Conservation (phyloP, 1,140 invertebrate species). For the Cepaea nemoralis region DNA sequence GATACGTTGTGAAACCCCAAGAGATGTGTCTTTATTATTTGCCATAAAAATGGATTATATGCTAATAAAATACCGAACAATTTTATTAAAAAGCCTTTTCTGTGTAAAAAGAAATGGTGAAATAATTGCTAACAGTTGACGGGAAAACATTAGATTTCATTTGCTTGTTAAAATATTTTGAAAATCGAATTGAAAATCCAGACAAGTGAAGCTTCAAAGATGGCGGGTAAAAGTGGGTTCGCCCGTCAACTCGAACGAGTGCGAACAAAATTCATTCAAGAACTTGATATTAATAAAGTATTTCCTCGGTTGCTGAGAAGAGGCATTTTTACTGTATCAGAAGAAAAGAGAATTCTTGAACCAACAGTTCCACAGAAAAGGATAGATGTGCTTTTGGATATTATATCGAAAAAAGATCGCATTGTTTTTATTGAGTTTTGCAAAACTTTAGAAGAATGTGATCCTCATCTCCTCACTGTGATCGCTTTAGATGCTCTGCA, state of each 20-base stretch:
- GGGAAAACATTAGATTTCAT: not conserved
- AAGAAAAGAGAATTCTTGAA: conserved; percentile 55
- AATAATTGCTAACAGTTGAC: not conserved
- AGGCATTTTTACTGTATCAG: conserved; percentile 54
- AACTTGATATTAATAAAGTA: conserved; percentile 60
- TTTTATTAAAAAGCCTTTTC: not conserved
- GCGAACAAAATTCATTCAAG: conserved; percentile 54
- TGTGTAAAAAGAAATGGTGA: not conserved
- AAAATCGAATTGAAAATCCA: conserved; percentile 14
- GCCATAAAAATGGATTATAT: not conserved
- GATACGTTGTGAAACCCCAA: not conserved
- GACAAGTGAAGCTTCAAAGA: conserved; percentile 50
- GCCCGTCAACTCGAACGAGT: conserved; percentile 59
- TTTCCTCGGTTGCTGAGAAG: conserved; percentile 55
- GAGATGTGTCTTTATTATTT: not conserved
- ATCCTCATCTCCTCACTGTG: conserved; percentile 60
- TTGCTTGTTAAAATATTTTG: not conserved
- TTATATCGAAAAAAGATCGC: conserved; percentile 59
- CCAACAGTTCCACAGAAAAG: conserved; percentile 43
- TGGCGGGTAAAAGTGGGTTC: conserved; percentile 59
- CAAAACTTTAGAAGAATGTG: conserved; percentile 53
- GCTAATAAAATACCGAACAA: not conserved
- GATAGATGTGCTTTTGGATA: conserved; percentile 59
- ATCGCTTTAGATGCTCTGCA: conserved; percentile 2
- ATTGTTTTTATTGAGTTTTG: conserved; percentile 64